These are phyloP conservation scores for Caligus rogercresseyi DNA, from an alignment of 1,140 invertebrate species.

Conservation along the genomic window DNA sequence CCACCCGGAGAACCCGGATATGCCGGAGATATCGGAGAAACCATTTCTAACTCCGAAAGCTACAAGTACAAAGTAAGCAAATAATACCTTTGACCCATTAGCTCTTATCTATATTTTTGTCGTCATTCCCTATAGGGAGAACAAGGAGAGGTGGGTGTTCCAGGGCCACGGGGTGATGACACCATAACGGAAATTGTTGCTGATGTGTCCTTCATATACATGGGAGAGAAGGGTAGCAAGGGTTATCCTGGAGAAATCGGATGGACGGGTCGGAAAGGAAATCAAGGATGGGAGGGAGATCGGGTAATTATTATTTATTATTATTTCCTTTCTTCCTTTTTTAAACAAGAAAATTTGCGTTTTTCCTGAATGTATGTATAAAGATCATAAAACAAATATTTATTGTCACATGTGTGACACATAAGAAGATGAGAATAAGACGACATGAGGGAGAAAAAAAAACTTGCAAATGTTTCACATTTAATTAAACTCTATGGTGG, in stretches of 20 bases:
- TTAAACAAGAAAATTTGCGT: constrained; percentile 9
- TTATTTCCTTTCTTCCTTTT: neutral
- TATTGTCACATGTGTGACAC: too few relatives aligned
- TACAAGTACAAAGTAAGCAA: constrained; percentile 3
- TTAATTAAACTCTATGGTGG: too few relatives aligned
- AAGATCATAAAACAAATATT: too few relatives aligned
- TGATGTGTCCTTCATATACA: neutral
- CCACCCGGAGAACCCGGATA: constrained; percentile 24
- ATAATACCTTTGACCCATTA: too few relatives aligned
- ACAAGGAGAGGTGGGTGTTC: constrained; percentile 22
- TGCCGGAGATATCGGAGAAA: constrained; percentile 16
- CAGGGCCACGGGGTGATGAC: constrained; percentile 8
- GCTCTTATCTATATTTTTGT: too few relatives aligned
- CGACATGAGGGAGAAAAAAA: too few relatives aligned
- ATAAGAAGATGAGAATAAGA: too few relatives aligned
- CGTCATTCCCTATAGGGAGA: constrained; percentile 24
- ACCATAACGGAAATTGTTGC: constrained; percentile 13
- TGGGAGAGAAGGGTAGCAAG: constrained; percentile 41
- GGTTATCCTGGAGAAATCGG: constrained; percentile 1
- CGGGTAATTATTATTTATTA: neutral
- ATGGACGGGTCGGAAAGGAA: constrained; percentile 35
- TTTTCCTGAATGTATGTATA: too few relatives aligned
- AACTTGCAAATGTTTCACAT: too few relatives aligned
- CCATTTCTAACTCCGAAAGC: constrained; percentile 14
- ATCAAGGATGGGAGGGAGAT: constrained; percentile 36